phyloP scores from a whole-genome alignment of 2,888 invertebrate species.

The Cheilosia vernalis region DNA sequence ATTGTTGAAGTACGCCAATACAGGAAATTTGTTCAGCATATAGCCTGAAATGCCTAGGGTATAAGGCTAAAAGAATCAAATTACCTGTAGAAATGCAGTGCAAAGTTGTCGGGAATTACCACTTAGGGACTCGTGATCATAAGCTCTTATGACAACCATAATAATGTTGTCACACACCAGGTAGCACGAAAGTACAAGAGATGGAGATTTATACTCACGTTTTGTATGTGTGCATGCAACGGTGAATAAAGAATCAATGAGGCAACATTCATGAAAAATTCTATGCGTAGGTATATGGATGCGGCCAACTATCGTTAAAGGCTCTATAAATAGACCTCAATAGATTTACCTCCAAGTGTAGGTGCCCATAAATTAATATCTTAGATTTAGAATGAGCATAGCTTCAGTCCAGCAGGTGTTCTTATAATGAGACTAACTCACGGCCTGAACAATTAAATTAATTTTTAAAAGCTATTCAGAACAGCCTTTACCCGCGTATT shows the following conservation, averaged over 20 bases:
- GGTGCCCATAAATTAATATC: background rate
- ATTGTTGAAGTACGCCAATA: slow-evolving; percentile 20
- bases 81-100: background rate
- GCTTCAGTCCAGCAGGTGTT: slow-evolving; percentile 14
- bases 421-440: slow-evolving; percentile 19
- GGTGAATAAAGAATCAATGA: too few relatives aligned
- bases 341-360: background rate
- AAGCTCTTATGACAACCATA: background rate
- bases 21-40: slow-evolving; percentile 9
- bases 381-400: background rate
- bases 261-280: too few relatives aligned
- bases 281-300: too few relatives aligned
- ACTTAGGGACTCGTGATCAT: slow-evolving; percentile 4
- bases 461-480: background rate
- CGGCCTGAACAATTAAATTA: slow-evolving; percentile 8
- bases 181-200: background rate
- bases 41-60: background rate
- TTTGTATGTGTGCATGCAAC: too few relatives aligned
- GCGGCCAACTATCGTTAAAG: too few relatives aligned
- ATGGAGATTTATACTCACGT: too few relatives aligned
- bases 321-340: too few relatives aligned
- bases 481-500: background rate
- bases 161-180: background rate
- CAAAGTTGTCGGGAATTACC: background rate
- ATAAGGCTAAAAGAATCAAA: background rate